These are phyloP conservation scores for Chiropotes sagulatus DNA, from an alignment of 2,797 vertebrate genomes.

Conservation along the genomic window DNA sequence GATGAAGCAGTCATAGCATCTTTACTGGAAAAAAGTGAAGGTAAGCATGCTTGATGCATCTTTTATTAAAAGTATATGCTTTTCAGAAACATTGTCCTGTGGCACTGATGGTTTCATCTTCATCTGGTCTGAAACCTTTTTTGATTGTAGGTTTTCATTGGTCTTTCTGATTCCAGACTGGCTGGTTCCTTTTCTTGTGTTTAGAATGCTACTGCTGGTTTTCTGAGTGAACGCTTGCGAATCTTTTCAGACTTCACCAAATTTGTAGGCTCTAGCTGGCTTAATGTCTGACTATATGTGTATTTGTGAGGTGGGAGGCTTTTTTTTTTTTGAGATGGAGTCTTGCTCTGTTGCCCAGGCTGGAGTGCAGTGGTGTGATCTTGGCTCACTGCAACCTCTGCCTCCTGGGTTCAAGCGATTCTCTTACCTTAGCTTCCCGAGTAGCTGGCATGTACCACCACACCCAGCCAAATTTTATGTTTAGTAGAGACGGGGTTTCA, in stretches of 20 bases:
- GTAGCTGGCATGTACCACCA: too few relatives aligned
- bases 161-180: neutral
- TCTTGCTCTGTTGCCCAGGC: too few relatives aligned
- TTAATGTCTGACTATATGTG: neutral
- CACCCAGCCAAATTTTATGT: too few relatives aligned
- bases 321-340: too few relatives aligned
- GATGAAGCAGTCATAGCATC: conserved; percentile 96
- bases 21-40: conserved; percentile 97
- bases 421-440: too few relatives aligned
- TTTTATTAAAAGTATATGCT: neutral
- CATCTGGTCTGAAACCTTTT: neutral
- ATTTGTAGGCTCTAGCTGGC: neutral
- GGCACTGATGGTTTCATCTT: too few relatives aligned
- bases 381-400: too few relatives aligned
- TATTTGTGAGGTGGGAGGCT: neutral
- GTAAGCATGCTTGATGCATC: conserved; percentile 74
- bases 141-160: neutral
- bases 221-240: neutral
- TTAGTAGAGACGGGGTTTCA: too few relatives aligned
- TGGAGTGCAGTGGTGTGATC: too few relatives aligned
- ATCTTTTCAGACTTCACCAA: neutral
- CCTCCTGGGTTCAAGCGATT: too few relatives aligned
- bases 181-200: too few relatives aligned
- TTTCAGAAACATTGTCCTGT: neutral
- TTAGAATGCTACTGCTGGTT: neutral